Conservation (phyloP, 2,888 invertebrate species). For the Achlya flavicornis region DNA sequence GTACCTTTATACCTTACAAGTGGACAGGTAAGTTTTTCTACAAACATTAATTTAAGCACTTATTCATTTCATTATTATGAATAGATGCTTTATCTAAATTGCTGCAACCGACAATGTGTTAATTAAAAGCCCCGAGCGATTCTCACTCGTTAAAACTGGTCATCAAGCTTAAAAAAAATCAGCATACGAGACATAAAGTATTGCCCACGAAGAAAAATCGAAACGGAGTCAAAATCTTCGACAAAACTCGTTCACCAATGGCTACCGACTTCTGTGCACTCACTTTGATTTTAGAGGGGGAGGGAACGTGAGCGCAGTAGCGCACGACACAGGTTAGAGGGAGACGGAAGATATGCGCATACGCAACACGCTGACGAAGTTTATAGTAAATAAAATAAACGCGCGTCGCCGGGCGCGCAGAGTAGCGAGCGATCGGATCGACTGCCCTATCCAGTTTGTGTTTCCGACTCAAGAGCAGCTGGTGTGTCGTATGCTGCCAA, state of each 20-base stretch:
- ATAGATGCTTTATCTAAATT: conserved; percentile 43
- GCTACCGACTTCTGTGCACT: conserved; percentile 78
- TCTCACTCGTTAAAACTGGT: conserved; percentile 66
- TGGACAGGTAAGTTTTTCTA: neutral
- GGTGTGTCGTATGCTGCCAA: conserved; percentile 69
- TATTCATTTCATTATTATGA: conserved; percentile 17
- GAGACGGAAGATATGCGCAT: conserved; percentile 64
- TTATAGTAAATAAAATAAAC: conserved; percentile 66
- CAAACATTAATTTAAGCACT: neutral
- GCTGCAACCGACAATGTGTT: conserved; percentile 60
- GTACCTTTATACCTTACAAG: no score
- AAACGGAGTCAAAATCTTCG: conserved; percentile 71
- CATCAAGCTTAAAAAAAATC: conserved; percentile 72
- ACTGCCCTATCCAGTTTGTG: conserved; percentile 76
- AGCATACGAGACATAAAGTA: conserved; percentile 67
- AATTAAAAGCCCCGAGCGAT: conserved; percentile 69
- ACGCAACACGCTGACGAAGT: conserved; percentile 59
- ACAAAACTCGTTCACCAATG: conserved; percentile 76
- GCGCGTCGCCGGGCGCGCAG: conserved; percentile 38
- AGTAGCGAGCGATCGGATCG: conserved; percentile 60
- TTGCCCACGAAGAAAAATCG: conserved; percentile 70
- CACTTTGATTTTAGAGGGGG: conserved; percentile 44
- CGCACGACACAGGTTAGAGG: conserved; percentile 31
- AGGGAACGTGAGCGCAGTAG: conserved; percentile 27
- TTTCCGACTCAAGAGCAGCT: conserved; percentile 74